These are phyloP conservation scores for Silvanus unidentatus DNA, from an alignment of 2,888 invertebrate genomes.

Conservation along the genomic window DNA sequence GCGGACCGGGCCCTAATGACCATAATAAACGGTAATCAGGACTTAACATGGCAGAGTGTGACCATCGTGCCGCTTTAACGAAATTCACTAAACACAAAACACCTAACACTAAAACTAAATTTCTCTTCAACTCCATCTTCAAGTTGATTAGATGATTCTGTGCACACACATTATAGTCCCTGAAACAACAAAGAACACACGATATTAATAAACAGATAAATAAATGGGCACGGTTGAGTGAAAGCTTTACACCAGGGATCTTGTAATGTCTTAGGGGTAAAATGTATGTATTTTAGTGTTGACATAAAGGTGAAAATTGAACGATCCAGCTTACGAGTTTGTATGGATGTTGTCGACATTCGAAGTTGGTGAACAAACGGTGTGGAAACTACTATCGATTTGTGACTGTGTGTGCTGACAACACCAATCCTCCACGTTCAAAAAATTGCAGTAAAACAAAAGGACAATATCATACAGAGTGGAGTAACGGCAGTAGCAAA, in stretches of 20 bases:
- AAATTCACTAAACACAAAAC: conserved; percentile 31
- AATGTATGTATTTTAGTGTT: conserved; percentile 1
- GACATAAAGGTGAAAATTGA: conserved; percentile 3
- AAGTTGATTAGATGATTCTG: conserved; percentile 1
- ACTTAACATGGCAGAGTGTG: conserved; percentile 50
- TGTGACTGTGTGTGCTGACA: conserved; percentile 19
- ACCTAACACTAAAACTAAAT: conserved; percentile 30
- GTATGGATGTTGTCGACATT: conserved; percentile 6
- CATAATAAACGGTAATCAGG: conserved; percentile 59
- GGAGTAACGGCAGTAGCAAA: too few relatives aligned
- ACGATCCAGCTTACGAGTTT: conserved; percentile 2
- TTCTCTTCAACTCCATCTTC: conserved; percentile 23
- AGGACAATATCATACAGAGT: too few relatives aligned
- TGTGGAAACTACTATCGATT: conserved; percentile 18
- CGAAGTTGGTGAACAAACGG: conserved; percentile 8
- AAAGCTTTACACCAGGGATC: too few relatives aligned
- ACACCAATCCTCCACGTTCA: conserved; percentile 16
- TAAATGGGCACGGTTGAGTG: too few relatives aligned
- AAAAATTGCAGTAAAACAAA: conserved; percentile 12
- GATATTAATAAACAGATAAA: not conserved
- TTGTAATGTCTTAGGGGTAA: too few relatives aligned
- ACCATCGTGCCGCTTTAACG: conserved; percentile 43
- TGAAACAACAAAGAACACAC: conserved; percentile 21
- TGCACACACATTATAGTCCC: conserved; percentile 9
- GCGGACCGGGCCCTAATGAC: conserved; percentile 63